Percentiles rank a stretch among this genome's conserved stretches.
Conservation (phyloP, 2,113 vertebrate genomes). For the Pica pica region DNA sequence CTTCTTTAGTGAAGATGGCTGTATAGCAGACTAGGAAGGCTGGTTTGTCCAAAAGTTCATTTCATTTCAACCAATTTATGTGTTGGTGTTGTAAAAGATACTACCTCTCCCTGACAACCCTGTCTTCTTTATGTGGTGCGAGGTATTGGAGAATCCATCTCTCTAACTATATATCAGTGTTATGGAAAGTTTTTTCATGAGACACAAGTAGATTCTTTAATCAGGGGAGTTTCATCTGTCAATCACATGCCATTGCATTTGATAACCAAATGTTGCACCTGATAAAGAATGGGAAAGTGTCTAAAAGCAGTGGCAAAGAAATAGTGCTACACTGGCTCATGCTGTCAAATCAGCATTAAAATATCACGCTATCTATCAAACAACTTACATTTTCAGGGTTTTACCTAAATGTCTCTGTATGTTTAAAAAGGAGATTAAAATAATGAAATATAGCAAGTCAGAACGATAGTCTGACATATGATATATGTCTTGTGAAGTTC, state of each 20-base stretch:
- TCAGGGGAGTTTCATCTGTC: neutral
- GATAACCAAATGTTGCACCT: neutral
- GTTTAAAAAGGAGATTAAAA: neutral
- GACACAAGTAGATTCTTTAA: neutral
- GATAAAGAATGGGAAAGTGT: neutral
- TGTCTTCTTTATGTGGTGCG: neutral
- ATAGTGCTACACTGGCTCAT: neutral
- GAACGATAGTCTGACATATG: too few species aligned
- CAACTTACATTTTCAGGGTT: neutral
- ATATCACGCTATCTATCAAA: neutral
- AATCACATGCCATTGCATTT: neutral
- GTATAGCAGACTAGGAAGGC: neutral
- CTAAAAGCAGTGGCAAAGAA: neutral
- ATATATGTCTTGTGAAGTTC: neutral
- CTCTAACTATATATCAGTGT: neutral
- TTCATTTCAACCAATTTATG: neutral
- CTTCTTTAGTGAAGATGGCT: neutral
- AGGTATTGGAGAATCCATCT: neutral
- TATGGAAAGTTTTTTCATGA: neutral
- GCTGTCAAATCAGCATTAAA: neutral
- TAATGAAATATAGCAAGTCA: neutral
- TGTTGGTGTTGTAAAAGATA: neutral
- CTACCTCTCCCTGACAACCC: neutral
- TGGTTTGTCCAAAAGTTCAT: neutral
- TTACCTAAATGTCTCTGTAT: neutral